phyloP scores from a whole-genome alignment of 2,888 invertebrate species.

The Cancer borealis region DNA sequence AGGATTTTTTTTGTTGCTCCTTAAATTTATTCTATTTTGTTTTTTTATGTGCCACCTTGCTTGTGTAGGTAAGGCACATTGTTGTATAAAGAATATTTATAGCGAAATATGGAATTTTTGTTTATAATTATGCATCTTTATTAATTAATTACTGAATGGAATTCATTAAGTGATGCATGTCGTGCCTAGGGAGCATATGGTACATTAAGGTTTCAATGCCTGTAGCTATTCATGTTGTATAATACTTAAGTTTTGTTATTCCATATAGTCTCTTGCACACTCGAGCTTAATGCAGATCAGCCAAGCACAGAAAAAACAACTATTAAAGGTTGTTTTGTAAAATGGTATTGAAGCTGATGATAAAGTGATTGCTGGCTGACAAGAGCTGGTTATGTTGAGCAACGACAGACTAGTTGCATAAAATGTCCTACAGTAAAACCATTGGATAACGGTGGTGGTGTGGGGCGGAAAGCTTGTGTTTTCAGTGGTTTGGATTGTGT shows the following conservation, averaged over 20 bases:
- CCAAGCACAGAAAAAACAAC: neutral
- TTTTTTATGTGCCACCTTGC: neutral
- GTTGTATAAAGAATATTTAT: neutral
- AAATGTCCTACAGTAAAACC: neutral
- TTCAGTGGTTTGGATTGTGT: neutral
- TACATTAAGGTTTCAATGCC: neutral
- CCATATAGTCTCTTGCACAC: neutral
- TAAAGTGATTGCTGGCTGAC: neutral
- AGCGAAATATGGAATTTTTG: neutral
- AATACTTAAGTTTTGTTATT: conserved; percentile 2
- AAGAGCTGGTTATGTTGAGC: neutral
- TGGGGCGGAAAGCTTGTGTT: neutral
- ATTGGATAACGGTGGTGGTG: neutral
- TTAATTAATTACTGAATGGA: neutral
- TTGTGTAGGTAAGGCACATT: neutral
- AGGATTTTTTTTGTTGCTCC: neutral
- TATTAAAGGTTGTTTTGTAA: neutral
- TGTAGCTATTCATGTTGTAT: neutral
- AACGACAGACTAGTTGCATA: neutral
- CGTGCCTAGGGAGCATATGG: neutral
- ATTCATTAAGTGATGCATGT: neutral
- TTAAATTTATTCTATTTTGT: neutral
- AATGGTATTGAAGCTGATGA: neutral
- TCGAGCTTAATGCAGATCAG: neutral
- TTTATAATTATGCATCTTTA: neutral